These are phyloP conservation scores for Leucoraja ocellata DNA, from an alignment of 2,797 vertebrate species.

Conservation along the genomic window DNA sequence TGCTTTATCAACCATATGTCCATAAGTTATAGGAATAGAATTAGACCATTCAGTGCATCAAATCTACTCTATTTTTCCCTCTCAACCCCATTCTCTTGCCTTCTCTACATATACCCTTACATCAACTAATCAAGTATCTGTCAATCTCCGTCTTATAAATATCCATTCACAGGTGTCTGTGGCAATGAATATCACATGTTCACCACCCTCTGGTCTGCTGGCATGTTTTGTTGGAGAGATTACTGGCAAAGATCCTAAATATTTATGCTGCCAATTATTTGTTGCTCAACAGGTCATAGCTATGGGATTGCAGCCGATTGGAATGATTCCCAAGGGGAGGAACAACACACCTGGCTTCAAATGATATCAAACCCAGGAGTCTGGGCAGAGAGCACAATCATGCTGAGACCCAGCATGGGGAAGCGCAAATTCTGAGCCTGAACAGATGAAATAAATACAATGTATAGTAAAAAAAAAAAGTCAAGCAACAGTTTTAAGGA, in stretches of 20 bases:
- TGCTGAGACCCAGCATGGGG: constrained; percentile 89
- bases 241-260: background rate
- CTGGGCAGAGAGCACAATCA: constrained; percentile 78
- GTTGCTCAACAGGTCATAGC: constrained; percentile 66
- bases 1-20: too few relatives aligned
- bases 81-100: too few relatives aligned
- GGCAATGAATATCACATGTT: too few relatives aligned
- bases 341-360: constrained; percentile 81
- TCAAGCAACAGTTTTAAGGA: background rate
- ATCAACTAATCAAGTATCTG: too few relatives aligned
- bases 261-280: background rate
- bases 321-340: constrained; percentile 91
- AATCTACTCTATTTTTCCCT: too few relatives aligned
- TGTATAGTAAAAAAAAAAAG: background rate
- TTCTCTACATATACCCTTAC: too few relatives aligned
- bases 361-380: constrained; percentile 84
- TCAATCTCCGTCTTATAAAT: too few relatives aligned
- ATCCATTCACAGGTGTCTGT: too few relatives aligned
- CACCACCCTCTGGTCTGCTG: too few relatives aligned
- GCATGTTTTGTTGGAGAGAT: background rate
- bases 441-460: constrained; percentile 9
- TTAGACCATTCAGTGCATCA: too few relatives aligned
- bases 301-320: constrained; percentile 85
- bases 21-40: too few relatives aligned
- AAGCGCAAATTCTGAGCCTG: constrained; percentile 61